Percentiles rank a stretch among this genome's conserved stretches.
Conservation (phyloP, 2,113 vertebrate genomes). For the Macroglossus sobrinus region DNA sequence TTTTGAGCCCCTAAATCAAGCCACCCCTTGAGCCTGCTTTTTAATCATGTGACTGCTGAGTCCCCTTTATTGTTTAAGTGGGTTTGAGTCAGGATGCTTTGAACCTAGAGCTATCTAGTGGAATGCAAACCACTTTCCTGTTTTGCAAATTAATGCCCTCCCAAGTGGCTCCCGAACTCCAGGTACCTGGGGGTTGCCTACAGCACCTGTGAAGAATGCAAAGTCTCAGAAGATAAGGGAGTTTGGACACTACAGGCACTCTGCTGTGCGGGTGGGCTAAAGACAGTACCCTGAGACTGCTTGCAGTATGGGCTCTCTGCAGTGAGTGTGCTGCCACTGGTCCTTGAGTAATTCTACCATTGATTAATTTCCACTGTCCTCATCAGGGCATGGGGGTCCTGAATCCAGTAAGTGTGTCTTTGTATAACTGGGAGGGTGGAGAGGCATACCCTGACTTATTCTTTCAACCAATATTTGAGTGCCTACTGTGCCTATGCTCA, state of each 20-base stretch:
- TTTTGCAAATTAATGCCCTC: not conserved
- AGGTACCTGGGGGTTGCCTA: not conserved
- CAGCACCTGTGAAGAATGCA: not conserved
- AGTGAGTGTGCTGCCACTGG: not conserved
- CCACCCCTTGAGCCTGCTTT: not conserved
- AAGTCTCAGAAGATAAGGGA: not conserved
- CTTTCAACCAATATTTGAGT: not conserved
- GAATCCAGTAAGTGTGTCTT: not conserved
- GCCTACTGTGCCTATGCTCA: not conserved
- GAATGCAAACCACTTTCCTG: not conserved
- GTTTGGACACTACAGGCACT: not conserved
- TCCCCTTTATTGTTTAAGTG: not conserved
- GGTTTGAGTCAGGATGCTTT: not conserved
- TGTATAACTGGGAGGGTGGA: not conserved
- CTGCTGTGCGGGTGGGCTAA: not conserved
- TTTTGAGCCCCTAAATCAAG: not conserved
- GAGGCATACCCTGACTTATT: not conserved
- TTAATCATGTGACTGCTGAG: not conserved
- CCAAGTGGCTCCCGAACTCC: not conserved
- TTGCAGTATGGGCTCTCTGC: not conserved
- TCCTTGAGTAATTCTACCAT: not conserved
- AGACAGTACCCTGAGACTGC: no score
- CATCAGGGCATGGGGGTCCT: not conserved
- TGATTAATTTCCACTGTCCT: not conserved
- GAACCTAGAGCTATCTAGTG: rapidly evolving